phyloP scores from a whole-genome alignment of 2,888 invertebrate species.

The Ryuthela nishihirai region DNA sequence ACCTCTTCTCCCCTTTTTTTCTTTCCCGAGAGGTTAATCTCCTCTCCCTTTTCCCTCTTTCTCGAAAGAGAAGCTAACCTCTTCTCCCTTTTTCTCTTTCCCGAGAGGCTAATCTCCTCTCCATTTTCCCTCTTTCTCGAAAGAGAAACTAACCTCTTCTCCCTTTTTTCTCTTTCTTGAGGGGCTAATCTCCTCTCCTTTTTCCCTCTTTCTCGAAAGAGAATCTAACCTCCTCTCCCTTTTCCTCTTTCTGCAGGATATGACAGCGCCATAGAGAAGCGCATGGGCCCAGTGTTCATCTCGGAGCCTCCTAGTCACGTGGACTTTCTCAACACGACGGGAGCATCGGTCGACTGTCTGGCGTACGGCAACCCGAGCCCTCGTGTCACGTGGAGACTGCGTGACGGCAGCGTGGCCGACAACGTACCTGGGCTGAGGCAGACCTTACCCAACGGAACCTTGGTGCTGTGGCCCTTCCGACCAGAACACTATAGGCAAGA shows the following conservation, averaged over 20 bases:
- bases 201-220: neutral
- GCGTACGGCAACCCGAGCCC: slow-evolving; percentile 36
- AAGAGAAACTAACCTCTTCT: too few species aligned
- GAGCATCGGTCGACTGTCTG: slow-evolving; percentile 34
- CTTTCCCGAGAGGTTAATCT: too few species aligned
- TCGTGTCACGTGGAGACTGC: slow-evolving; percentile 36
- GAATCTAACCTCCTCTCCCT: neutral
- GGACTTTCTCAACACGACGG: slow-evolving; percentile 38
- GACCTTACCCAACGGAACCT: slow-evolving; percentile 49
- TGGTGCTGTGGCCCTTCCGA: slow-evolving; percentile 49
- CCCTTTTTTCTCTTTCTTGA: too few species aligned
- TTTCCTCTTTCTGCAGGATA: slow-evolving; percentile 10
- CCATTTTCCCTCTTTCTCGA: too few species aligned
- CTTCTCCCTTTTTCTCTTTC: too few species aligned
- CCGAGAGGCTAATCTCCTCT: too few species aligned
- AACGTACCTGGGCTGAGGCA: slow-evolving; percentile 47
- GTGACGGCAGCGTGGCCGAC: slow-evolving; percentile 46
- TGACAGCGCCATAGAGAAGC: slow-evolving; percentile 39
- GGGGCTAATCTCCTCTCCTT: too few species aligned
- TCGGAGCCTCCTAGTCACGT: slow-evolving; percentile 34
- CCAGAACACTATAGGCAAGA: slow-evolving; percentile 44
- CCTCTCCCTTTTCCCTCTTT: too few species aligned
- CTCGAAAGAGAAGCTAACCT: too few species aligned
- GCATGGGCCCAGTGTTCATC: slow-evolving; percentile 38
- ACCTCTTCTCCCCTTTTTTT: too few species aligned